phyloP scores from a whole-genome alignment of 2,888 invertebrate species.

The Philaethria dido region DNA sequence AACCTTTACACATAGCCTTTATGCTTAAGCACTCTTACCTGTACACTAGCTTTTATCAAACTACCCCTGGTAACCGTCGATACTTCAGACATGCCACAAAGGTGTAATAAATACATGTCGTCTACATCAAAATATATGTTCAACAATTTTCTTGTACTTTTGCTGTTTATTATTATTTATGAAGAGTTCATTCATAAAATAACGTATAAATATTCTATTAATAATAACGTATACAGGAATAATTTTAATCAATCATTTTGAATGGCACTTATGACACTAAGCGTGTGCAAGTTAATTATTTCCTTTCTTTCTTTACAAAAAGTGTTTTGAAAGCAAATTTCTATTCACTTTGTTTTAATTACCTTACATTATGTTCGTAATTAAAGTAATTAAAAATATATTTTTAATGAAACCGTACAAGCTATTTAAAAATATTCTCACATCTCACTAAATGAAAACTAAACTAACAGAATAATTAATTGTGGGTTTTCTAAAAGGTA shows the following conservation, averaged over 20 bases:
- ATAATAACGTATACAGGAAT: background rate
- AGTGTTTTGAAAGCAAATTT: background rate
- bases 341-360: conserved; percentile 4
- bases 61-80: conserved; percentile 34
- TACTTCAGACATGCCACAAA: conserved; percentile 47
- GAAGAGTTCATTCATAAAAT: background rate
- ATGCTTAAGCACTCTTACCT: conserved; percentile 31
- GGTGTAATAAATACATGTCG: conserved; percentile 51
- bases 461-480: too few species aligned
- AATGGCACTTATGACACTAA: background rate
- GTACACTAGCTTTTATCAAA: conserved; percentile 32
- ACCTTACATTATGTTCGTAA: background rate
- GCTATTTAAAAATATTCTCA: background rate
- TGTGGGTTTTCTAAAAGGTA: too few species aligned
- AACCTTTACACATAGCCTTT: conserved; percentile 30
- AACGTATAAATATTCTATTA: background rate
- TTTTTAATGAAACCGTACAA: background rate
- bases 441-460: too few species aligned
- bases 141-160: conserved; percentile 23
- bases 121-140: conserved; percentile 46
- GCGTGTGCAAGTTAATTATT: conserved; percentile 2
- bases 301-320: background rate
- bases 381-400: background rate
- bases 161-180: background rate
- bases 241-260: conserved; percentile 12